Conservation (phyloP, 2,797 vertebrate species). For the Neomorphus geoffroyi region DNA sequence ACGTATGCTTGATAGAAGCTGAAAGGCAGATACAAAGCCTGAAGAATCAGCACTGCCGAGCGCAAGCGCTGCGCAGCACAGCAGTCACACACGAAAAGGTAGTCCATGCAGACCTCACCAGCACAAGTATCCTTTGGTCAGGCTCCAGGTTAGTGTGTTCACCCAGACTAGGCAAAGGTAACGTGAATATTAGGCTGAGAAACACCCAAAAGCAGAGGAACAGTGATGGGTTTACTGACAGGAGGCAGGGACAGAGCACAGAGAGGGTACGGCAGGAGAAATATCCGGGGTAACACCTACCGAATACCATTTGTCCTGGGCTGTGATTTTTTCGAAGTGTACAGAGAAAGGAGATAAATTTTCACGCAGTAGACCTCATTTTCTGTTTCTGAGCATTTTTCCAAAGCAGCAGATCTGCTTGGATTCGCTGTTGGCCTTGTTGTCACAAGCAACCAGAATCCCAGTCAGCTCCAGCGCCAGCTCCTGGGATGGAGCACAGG, state of each 20-base stretch:
- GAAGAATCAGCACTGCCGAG: neutral
- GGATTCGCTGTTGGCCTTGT: neutral
- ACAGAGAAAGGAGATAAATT: neutral
- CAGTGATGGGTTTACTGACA: neutral
- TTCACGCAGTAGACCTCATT: neutral
- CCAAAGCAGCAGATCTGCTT: neutral
- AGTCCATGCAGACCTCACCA: neutral
- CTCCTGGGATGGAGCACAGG: neutral
- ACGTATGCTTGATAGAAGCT: neutral
- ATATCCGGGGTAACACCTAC: neutral
- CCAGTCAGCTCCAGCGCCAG: neutral
- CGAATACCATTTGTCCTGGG: neutral
- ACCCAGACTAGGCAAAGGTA: neutral
- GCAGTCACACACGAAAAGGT: neutral
- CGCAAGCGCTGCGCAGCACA: neutral
- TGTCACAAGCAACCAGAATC: neutral
- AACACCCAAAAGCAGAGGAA: neutral
- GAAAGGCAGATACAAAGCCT: neutral
- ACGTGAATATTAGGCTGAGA: accelerated
- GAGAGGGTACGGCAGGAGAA: neutral
- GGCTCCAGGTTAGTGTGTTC: neutral
- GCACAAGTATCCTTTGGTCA: neutral
- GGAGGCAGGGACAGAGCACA: neutral
- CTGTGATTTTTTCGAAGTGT: neutral
- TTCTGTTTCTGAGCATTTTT: neutral